A percentile compares a stretch with the other conserved stretches of the same genome.
Evolutionary conservation across 2,888 invertebrate genomes (phyloP).

Genomic region (Panzeria rudis): DNA sequence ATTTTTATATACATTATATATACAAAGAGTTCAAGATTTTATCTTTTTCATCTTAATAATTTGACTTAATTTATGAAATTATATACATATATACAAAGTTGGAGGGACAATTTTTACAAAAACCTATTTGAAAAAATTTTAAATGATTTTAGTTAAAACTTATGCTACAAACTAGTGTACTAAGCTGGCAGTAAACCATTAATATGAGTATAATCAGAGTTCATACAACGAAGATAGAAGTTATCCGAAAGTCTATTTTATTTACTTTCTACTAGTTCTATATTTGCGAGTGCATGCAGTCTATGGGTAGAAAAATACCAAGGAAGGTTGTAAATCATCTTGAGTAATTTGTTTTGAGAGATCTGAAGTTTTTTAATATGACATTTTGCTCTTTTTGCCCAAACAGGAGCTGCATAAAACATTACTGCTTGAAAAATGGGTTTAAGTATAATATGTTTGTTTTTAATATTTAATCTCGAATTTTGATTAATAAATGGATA

Average conservation of each 20-base stretch:
- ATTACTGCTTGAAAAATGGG: not conserved
- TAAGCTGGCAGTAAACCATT: not conserved
- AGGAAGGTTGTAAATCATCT: not conserved
- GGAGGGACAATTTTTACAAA: not conserved
- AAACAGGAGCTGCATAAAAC: not conserved
- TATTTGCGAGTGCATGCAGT: not conserved
- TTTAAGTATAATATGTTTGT: constrained; percentile 2
- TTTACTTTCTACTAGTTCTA: not conserved
- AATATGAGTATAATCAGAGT: not conserved
- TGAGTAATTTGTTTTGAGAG: not conserved
- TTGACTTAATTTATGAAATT: not conserved
- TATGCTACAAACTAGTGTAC: not conserved
- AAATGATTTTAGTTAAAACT: not conserved
- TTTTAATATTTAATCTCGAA: not conserved
- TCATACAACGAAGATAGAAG: not conserved
- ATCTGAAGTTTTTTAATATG: not conserved
- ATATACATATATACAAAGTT: not conserved
- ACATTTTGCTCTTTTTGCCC: not conserved
- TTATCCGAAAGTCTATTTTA: not conserved
- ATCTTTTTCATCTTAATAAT: not conserved
- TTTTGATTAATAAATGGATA: not conserved
- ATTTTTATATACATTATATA: not conserved
- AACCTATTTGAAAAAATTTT: not conserved
- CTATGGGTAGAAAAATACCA: not conserved
- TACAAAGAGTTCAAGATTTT: constrained; percentile 2